Percentiles rank a stretch among this genome's conserved stretches.
Conservation (phyloP, 1,140 invertebrate genomes). For the Brachionus rotundiformis region DNA sequence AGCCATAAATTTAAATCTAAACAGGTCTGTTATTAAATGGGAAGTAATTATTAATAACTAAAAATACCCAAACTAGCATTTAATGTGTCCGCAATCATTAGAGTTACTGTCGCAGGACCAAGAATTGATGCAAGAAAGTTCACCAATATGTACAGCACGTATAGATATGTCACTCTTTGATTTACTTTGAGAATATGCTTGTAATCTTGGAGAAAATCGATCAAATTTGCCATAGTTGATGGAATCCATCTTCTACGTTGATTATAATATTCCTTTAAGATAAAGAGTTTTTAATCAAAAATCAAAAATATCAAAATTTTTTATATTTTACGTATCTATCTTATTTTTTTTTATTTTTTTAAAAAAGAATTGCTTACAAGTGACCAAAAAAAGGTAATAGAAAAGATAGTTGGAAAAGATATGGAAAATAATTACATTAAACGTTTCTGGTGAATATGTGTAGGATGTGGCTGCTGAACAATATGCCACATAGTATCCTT, state of each 20-base stretch:
- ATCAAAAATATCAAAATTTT: too few relatives aligned
- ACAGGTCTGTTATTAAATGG: too few relatives aligned
- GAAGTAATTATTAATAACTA: too few relatives aligned
- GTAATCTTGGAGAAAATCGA: constrained; percentile 68
- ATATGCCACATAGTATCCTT: constrained; percentile 71
- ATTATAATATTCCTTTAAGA: constrained; percentile 61
- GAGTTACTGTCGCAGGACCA: constrained; percentile 70
- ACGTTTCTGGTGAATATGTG: constrained; percentile 70
- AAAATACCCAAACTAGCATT: constrained; percentile 65
- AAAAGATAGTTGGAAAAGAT: background rate
- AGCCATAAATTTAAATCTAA: constrained; percentile 63
- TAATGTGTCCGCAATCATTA: constrained; percentile 70
- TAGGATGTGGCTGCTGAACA: constrained; percentile 71
- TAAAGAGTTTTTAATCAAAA: too few relatives aligned
- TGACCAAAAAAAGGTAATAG: too few relatives aligned
- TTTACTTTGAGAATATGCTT: constrained; percentile 67
- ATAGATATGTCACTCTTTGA: constrained; percentile 69
- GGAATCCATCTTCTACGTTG: constrained; percentile 71
- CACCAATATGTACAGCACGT: constrained; percentile 64
- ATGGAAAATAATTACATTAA: constrained; percentile 54
- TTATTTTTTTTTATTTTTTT: background rate
- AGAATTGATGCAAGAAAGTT: constrained; percentile 67
- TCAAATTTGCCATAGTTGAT: constrained; percentile 71
- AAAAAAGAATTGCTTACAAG: too few relatives aligned
- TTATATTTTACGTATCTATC: too few relatives aligned